These are phyloP conservation scores for Pammene aurita DNA, from an alignment of 2,888 invertebrate genomes.

Conservation along the genomic window DNA sequence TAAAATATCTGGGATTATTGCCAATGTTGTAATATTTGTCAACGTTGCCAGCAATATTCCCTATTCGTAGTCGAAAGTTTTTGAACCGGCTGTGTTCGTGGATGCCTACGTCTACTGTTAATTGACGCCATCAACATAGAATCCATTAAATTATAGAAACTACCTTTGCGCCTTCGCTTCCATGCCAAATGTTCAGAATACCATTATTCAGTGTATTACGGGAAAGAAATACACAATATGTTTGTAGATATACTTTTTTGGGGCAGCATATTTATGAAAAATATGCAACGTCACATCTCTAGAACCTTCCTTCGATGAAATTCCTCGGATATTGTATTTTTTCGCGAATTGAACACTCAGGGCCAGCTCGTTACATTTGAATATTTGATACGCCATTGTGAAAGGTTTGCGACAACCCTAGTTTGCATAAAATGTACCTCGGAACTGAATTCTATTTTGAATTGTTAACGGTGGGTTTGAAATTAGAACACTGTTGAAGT, in stretches of 20 bases:
- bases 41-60: no score
- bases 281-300: not conserved
- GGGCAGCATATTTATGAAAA: not conserved
- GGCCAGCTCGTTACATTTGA: slow-evolving; percentile 35
- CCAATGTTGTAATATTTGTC: not conserved
- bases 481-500: not conserved
- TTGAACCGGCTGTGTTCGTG: no score
- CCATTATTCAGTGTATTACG: no score
- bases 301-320: slow-evolving; percentile 24
- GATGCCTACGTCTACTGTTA: no score
- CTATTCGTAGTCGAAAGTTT: no score
- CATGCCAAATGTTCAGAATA: no score
- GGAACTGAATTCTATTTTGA: slow-evolving; percentile 14
- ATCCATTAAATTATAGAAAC: no score
- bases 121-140: no score
- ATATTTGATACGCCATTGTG: slow-evolving; percentile 35
- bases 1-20: not conserved
- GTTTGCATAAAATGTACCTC: slow-evolving; percentile 18
- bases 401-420: slow-evolving; percentile 22
- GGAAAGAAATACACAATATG: no score
- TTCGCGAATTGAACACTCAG: slow-evolving; percentile 37
- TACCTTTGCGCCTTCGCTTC: no score
- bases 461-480: not conserved
- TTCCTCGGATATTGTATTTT: slow-evolving; percentile 37
- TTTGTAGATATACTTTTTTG: no score